Conservation (phyloP, 1,140 invertebrate species). For the Eupristina koningsbergeri region DNA sequence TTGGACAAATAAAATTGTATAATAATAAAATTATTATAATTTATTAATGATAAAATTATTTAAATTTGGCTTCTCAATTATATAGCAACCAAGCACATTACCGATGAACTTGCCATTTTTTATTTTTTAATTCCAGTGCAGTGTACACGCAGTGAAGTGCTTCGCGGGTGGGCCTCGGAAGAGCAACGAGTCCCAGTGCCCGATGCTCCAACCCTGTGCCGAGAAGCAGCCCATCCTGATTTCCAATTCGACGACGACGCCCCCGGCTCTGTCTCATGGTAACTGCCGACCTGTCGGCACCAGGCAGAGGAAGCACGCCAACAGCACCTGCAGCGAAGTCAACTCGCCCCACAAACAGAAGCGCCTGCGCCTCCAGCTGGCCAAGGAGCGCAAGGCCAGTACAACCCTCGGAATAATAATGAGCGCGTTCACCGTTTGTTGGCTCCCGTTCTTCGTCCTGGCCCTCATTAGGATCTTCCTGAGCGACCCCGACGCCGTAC, state of each 20-base stretch:
- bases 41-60: too few relatives aligned
- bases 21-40: too few relatives aligned
- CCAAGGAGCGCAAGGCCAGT: slow-evolving; percentile 94
- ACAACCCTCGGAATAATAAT: slow-evolving; percentile 97
- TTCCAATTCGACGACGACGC: background rate
- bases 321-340: slow-evolving; percentile 70
- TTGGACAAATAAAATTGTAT: too few relatives aligned
- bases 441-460: slow-evolving; percentile 97
- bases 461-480: slow-evolving; percentile 90
- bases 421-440: slow-evolving; percentile 96
- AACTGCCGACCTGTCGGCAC: background rate
- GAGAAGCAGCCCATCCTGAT: slow-evolving; percentile 56
- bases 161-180: slow-evolving; percentile 77
- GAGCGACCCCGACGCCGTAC: slow-evolving; percentile 77
- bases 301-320: slow-evolving; percentile 46
- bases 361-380: slow-evolving; percentile 81
- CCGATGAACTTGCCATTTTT: too few relatives aligned
- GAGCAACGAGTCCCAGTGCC: slow-evolving; percentile 83
- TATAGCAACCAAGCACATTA: too few relatives aligned
- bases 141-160: slow-evolving; percentile 74
- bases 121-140: slow-evolving; percentile 78
- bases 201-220: slow-evolving; percentile 76
- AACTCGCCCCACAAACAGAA: slow-evolving; percentile 79
- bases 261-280: background rate
- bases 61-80: too few relatives aligned